Evolutionary conservation across 1,140 invertebrate species (phyloP), one percentile per base, ranked within the genome.

Genomic region (Microplitis mediator): DNA sequence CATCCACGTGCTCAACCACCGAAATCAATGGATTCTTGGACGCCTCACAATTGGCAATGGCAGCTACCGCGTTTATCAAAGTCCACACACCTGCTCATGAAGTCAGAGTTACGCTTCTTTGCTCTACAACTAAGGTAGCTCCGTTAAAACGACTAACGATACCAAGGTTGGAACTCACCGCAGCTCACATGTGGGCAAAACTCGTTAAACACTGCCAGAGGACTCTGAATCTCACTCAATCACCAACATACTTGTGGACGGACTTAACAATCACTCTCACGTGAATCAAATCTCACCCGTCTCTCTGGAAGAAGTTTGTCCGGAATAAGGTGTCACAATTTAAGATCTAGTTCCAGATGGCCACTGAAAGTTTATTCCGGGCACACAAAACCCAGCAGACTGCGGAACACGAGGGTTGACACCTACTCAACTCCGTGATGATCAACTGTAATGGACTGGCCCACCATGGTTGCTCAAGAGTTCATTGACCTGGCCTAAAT

Each of bases 21-120:
- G 70, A 76, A 36, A 36, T 81, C 4, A 74, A 80, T 66, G 81
- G 76, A 32, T 85, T 84, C 69, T 74, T 74, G n/a, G n/a, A n/a
- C n/a, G n/a, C n/a, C n/a, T n/a, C n/a, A n/a, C n/a, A n/a, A n/a
- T n/a, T n/a, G n/a, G n/a, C n/a, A n/a, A n/a, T n/a, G n/a, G n/a
- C n/a, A n/a, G n/a, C n/a, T n/a, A n/a, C n/a, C n/a, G n/a, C n/a
- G n/a, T n/a, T n/a, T n/a, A n/a, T n/a, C n/a, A n/a, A n/a, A n/a
- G n/a, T n/a, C n/a, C n/a, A n/a, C n/a, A n/a, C n/a, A n/a, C n/a
- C n/a, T n/a, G n/a, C n/a, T n/a, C n/a, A 23, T 23, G 23, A 23
- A 23, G 23, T 23, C 23, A 23, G 23, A 23, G 23, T 23, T 23
- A 23, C 23, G 23, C 23, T 23, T 0, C 23, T 23, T 23, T 23